phyloP scores from a whole-genome alignment of 2,113 vertebrate genomes.

The zebrafish (Danio rerio) region GRCz12tu NC_133191.1:44399001-44399500 shows the following conservation, averaged over 20 bases:
- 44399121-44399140: no score
- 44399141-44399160: no score
- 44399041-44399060: no score
- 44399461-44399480: slow-evolving; percentile 43
- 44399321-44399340: slow-evolving; percentile 30
- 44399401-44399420: slow-evolving; percentile 12
- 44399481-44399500: slow-evolving; percentile 65
- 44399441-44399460: slow-evolving; percentile 43
- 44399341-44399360: slow-evolving; percentile 14
- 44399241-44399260: background rate
- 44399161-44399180: no score
- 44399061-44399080: no score
- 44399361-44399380: slow-evolving; percentile 18
- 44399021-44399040: no score
- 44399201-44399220: background rate
- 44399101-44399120: no score
- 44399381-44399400: slow-evolving; percentile 19
- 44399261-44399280: slow-evolving; percentile 5
- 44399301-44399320: slow-evolving; percentile 21
- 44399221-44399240: background rate
- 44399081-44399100: no score
- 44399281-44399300: slow-evolving; percentile 22
- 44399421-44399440: slow-evolving; percentile 29
- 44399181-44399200: no score
- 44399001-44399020: no score